These are phyloP conservation scores for Plutella xylostella DNA, from an alignment of 2,888 invertebrate species.

Conservation along the genomic window DNA sequence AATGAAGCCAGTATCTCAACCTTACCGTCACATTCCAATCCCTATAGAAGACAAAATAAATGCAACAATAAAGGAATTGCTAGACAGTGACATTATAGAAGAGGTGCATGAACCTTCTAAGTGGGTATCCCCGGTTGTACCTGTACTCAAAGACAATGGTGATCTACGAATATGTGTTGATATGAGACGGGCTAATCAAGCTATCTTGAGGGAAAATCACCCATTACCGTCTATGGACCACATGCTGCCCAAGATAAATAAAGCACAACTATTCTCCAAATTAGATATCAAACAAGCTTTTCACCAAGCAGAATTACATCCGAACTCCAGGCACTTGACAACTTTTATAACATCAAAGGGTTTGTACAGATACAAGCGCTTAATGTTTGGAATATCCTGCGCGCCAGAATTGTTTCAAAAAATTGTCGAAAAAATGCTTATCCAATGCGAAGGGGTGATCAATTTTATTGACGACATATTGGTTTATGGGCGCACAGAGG, in stretches of 20 bases:
- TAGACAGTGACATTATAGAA: conserved; percentile 22
- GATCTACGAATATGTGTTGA: conserved; percentile 14
- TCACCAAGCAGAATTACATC: conserved; percentile 31
- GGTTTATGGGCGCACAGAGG: conserved; percentile 16
- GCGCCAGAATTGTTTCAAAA: conserved; percentile 47
- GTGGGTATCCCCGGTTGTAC: conserved; percentile 25
- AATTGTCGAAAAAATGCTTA: conserved; percentile 29
- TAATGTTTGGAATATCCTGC: conserved; percentile 37
- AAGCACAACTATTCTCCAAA: conserved; percentile 23
- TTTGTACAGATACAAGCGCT: conserved; percentile 32
- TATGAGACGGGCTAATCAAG: conserved; percentile 19
- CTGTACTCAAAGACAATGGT: conserved; percentile 21
- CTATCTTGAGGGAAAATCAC: conserved; percentile 20
- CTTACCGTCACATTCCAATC: conserved; percentile 12
- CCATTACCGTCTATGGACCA: conserved; percentile 15
- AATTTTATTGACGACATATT: conserved; percentile 38
- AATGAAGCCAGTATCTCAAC: conserved; percentile 12
- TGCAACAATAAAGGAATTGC: conserved; percentile 18
- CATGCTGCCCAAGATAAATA: conserved; percentile 12
- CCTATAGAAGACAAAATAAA: conserved; percentile 11
- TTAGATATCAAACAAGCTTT: conserved; percentile 31
- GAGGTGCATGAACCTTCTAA: conserved; percentile 21
- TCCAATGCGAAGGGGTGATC: conserved; percentile 26
- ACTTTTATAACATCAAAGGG: conserved; percentile 34
- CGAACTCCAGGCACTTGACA: conserved; percentile 28